Percentiles rank a stretch among this genome's conserved stretches.
phyloP scores from a whole-genome alignment of 1,140 invertebrate species.

The Adoxophyes honmai region DNA sequence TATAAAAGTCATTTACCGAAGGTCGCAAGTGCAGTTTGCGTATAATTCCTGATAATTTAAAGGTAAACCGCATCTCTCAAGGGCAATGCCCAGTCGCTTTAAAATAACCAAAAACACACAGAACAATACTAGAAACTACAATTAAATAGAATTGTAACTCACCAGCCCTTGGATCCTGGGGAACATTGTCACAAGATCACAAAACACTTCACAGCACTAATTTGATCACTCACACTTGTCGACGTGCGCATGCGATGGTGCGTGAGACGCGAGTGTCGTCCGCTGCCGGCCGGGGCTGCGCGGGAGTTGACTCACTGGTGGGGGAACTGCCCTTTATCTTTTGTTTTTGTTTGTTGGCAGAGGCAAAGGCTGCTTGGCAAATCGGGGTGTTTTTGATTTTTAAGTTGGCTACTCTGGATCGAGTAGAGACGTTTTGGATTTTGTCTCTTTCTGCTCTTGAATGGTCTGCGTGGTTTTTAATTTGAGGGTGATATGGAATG shows the following conservation, averaged over 20 bases:
- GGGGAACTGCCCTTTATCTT: slow-evolving; percentile 1
- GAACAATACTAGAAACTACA: too few species aligned
- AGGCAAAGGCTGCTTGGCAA: background rate
- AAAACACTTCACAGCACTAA: slow-evolving; percentile 32
- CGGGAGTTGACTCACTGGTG: slow-evolving; percentile 25
- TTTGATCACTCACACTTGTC: slow-evolving; percentile 11
- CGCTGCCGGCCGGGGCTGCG: slow-evolving; percentile 25
- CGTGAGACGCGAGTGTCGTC: slow-evolving; percentile 33
- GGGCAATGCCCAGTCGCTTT: background rate
- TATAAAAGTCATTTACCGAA: background rate
- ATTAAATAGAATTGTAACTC: slow-evolving; percentile 23
- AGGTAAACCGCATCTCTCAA: too few species aligned
- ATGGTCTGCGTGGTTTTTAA: too few species aligned
- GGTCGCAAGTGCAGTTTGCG: too few species aligned
- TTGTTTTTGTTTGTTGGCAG: background rate
- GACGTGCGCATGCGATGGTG: slow-evolving; percentile 50
- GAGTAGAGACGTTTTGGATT: too few species aligned
- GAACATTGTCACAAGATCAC: slow-evolving; percentile 49
- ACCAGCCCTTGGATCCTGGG: slow-evolving; percentile 65
- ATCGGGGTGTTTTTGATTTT: too few species aligned
- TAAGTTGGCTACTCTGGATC: too few species aligned
- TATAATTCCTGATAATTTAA: too few species aligned
- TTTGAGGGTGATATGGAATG: too few species aligned
- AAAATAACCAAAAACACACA: background rate
- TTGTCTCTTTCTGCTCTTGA: too few species aligned